phyloP scores from a whole-genome alignment of 2,888 invertebrate species.

The Coleophora deauratella region DNA sequence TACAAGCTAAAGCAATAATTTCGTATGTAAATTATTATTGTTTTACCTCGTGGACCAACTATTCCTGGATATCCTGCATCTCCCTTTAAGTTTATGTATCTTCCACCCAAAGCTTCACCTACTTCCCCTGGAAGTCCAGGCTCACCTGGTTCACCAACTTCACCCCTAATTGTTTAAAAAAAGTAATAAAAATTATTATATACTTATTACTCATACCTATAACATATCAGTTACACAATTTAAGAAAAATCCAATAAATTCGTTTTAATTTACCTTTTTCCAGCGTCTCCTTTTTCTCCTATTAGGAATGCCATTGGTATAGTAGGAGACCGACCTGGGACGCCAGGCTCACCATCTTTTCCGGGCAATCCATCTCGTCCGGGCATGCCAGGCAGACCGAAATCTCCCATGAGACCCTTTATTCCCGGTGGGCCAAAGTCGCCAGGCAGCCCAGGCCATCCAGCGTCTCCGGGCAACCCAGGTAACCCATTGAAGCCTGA shows the following conservation, averaged over 20 bases:
- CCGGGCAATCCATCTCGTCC: conserved; percentile 67
- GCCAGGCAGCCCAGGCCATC: conserved; percentile 40
- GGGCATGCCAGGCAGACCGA: conserved; percentile 60
- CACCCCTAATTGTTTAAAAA: conserved; percentile 35
- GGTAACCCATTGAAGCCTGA: conserved; percentile 60
- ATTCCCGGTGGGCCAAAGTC: conserved; percentile 42
- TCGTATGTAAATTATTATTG: too few relatives aligned
- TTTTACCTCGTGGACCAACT: conserved; percentile 39
- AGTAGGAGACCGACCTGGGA: conserved; percentile 58
- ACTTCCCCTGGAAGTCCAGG: conserved; percentile 46
- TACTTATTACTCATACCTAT: too few relatives aligned
- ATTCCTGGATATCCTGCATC: conserved; percentile 71
- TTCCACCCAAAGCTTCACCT: conserved; percentile 40
- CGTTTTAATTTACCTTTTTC: conserved; percentile 35
- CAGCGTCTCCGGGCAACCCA: conserved; percentile 54
- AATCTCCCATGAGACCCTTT: conserved; percentile 54
- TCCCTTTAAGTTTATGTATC: conserved; percentile 56
- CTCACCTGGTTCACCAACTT: conserved; percentile 58
- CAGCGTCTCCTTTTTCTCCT: conserved; percentile 67
- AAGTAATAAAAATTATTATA: too few relatives aligned
- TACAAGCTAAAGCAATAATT: too few relatives aligned
- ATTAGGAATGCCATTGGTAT: conserved; percentile 42
- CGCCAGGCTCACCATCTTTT: conserved; percentile 66
- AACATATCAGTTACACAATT: too few relatives aligned
- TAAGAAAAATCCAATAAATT: too few relatives aligned